Base-by-base conservation (phyloP, 2,888 invertebrate species). In the Arctia plantaginis region DNA sequence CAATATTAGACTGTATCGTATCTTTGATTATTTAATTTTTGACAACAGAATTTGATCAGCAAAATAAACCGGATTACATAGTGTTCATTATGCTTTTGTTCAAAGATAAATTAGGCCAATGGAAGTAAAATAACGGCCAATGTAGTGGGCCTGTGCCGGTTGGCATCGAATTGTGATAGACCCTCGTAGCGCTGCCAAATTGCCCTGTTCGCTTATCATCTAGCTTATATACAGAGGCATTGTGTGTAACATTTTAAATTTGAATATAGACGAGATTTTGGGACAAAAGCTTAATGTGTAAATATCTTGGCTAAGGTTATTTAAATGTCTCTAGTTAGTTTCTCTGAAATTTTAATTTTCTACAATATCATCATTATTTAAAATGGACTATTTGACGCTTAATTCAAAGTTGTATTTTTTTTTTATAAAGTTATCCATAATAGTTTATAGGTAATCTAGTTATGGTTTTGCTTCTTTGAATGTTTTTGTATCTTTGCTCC, bases 141-240 rank as follows among this genome's bases (percentile, higher is more conserved):
- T 86, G 88, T 88, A 86, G 86, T 88, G 87, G 86, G 85, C 86
- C 82, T 86, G 88, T 87, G 88, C 84, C 88, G 91, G 90, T 92
- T 94, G 95, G 94, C 94, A 93, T 90, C 90, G 88, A 87, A 87
- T 86, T 86, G 90, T 90, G 91, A 93, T 91, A 90, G 90, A 92
- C 90, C 79, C 88, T 83, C 80, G 88, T 83, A 82, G 81, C 84
- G 89, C 82, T 95, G 95, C 95, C 95, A 95, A 95, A 95, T 95
- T 92, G 93, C 92, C 92, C 88, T 85, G 90, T 92, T 86, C 92
- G 93, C 93, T 93, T 95, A 95, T 94, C 94, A 92, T 92, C 89
- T 89, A 91, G 93, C 92, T 94, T 93, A 95, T 89, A 85, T 90
- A 86, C 80, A 87, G 86, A 66, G 68, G 64, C 73, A 41, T 33